Evolutionary conservation across 2,113 vertebrate genomes (phyloP).

Genomic region (Gracilinanus agilis): DNA sequence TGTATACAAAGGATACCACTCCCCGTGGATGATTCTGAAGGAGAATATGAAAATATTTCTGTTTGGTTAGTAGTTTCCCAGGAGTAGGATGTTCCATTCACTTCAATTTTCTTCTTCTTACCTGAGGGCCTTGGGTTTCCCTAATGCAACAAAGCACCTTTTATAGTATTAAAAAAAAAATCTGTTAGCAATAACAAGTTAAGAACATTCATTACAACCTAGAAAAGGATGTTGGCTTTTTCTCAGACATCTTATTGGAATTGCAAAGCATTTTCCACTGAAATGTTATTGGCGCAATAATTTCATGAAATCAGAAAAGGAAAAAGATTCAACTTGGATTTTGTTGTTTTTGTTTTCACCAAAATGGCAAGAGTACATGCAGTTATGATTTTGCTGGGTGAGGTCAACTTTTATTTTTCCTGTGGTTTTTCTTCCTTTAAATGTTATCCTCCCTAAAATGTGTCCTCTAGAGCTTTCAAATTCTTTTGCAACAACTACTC

Average conservation of each 20-base stretch:
- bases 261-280: slow-evolving; percentile 38
- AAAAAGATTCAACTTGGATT: not conserved
- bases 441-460: slow-evolving; percentile 36
- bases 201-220: slow-evolving; percentile 61
- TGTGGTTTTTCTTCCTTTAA: slow-evolving; percentile 57
- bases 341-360: not conserved
- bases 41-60: slow-evolving; percentile 1
- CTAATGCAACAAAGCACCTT: slow-evolving; percentile 32
- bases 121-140: slow-evolving; percentile 34
- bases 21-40: slow-evolving; percentile 16
- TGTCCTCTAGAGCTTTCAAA: not conserved
- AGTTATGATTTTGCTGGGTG: slow-evolving; percentile 50
- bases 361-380: slow-evolving; percentile 18
- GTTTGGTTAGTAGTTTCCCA: slow-evolving; percentile 51
- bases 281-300: slow-evolving; percentile 42
- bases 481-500: not conserved
- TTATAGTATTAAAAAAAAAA: not conserved
- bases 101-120: not conserved
- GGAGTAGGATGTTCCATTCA: not conserved
- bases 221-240: slow-evolving; percentile 42
- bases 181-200: slow-evolving; percentile 58
- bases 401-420: slow-evolving; percentile 60
- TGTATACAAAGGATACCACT: not conserved
- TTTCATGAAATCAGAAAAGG: slow-evolving; percentile 58
- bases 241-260: not conserved